Evolutionary conservation across 2,888 invertebrate genomes (phyloP), one percentile per base, ranked within the genome.

Genomic region (Bembecia ichneumoniformis): DNA sequence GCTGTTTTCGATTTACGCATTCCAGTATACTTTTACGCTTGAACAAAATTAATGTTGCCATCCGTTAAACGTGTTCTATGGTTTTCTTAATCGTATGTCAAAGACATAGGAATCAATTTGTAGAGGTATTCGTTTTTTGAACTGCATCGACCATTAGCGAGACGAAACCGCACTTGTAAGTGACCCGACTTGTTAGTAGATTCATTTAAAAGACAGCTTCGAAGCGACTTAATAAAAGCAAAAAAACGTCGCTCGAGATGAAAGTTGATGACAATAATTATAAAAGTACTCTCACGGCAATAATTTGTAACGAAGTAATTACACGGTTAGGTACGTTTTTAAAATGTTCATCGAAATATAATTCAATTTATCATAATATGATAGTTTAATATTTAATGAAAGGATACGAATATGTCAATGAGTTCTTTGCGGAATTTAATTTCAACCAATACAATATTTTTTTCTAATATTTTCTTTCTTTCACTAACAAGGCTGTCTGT

Each of bases 21-120:
- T 65, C 63, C 62, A 50, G 48, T 57, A 57, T 59, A 64, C 58
- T 61, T 64, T 62, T 60, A 62, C 54, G 48, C 50, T 59, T 56
- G 48, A 55, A 62, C 58, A 57, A 60, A 64, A 63, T 63, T 67
- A 63, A 58, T 52, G 63, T 57, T 63, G 56, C 61, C 52, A 58
- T 40, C 55, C 60, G 50, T 53, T 55, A 57, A 63, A 54, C 49
- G 52, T 48, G 43, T 48, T 46, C 48, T 49, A 40, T 40, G 14
- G 14, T 40, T 40, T 40, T 40, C 40, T 40, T 40, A 40, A 40
- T 40, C 40, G 11, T 40, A 40, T 40, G 40, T 40, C 40, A 40
- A 40, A 40, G 40, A n/a, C 14, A 40, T 40, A 40, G 14, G 40
- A 14, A n/a, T 13, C 14, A 13, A 14, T 13, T 40, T 40, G 44